Evolutionary conservation across 1,140 invertebrate genomes (phyloP).

Genomic region (Drepana arcuata): DNA sequence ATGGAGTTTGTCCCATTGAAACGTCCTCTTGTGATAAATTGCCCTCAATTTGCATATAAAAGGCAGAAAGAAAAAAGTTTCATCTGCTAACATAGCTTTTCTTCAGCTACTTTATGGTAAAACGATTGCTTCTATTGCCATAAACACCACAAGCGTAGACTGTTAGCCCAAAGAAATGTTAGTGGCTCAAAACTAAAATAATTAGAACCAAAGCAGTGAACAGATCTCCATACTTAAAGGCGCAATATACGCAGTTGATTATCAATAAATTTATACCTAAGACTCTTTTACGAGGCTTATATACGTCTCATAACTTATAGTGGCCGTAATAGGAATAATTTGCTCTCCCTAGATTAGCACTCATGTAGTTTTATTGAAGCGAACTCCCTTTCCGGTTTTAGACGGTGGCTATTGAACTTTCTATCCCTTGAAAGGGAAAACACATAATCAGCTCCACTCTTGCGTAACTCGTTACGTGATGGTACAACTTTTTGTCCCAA

Average conservation of each 20-base stretch:
- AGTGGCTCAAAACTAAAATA: too few species aligned
- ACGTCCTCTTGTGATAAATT: slow-evolving; percentile 44
- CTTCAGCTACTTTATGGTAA: slow-evolving; percentile 19
- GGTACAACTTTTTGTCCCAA: slow-evolving; percentile 42
- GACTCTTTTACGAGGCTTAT: too few species aligned
- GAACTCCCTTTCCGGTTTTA: slow-evolving; percentile 35
- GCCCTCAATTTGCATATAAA: slow-evolving; percentile 42
- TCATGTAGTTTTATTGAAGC: slow-evolving; percentile 4
- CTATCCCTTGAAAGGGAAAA: slow-evolving; percentile 48
- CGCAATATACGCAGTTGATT: too few species aligned
- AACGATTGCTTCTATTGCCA: slow-evolving; percentile 6
- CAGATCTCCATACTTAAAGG: too few species aligned
- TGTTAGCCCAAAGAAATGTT: too few species aligned
- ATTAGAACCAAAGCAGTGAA: too few species aligned
- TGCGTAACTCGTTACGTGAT: slow-evolving; percentile 45
- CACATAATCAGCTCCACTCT: slow-evolving; percentile 40
- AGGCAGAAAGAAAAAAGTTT: slow-evolving; percentile 27
- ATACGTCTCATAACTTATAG: too few species aligned
- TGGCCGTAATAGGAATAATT: too few species aligned
- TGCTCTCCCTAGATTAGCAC: too few species aligned
- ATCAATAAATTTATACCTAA: too few species aligned
- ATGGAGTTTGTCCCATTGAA: slow-evolving; percentile 43
- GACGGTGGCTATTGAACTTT: slow-evolving; percentile 47
- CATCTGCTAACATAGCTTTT: slow-evolving; percentile 26
- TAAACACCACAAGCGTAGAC: slow-evolving; percentile 9